phyloP scores from a whole-genome alignment of 2,888 invertebrate genomes.

The Plebejus anna region DNA sequence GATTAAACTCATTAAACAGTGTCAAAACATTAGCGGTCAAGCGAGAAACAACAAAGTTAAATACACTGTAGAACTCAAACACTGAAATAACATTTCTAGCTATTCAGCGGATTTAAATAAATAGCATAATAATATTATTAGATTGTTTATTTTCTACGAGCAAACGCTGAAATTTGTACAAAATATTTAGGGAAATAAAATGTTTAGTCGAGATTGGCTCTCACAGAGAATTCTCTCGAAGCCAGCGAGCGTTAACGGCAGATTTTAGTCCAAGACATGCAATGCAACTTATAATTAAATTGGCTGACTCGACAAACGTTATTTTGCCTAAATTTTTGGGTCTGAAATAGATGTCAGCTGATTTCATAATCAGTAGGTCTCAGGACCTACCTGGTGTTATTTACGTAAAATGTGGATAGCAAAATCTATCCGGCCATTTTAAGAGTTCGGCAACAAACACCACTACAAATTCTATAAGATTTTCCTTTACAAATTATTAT shows the following conservation, averaged over 20 bases:
- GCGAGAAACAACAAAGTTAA: not conserved
- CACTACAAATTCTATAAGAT: no score
- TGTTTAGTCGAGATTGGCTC: not conserved
- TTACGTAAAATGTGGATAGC: no score
- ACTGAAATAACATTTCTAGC: not conserved
- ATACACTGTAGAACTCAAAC: not conserved
- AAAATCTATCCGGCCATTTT: no score
- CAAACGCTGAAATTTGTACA: not conserved
- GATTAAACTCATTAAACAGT: not conserved
- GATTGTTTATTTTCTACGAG: not conserved
- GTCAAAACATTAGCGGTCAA: not conserved
- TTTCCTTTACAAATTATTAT: no score
- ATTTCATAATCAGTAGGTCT: no score
- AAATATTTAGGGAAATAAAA: conserved; percentile 8
- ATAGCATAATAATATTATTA: not conserved
- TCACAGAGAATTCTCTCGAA: conserved; percentile 15
- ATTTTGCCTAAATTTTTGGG: no score
- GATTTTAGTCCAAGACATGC: not conserved
- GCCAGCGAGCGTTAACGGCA: not conserved
- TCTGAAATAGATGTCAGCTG: no score
- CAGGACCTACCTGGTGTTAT: no score
- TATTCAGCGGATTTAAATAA: not conserved
- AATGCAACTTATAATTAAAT: conserved; percentile 30
- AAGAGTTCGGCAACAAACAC: no score
- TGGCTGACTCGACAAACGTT: no score